Conservation (phyloP, 2,888 invertebrate species). For the Stramonita haemastoma region DNA sequence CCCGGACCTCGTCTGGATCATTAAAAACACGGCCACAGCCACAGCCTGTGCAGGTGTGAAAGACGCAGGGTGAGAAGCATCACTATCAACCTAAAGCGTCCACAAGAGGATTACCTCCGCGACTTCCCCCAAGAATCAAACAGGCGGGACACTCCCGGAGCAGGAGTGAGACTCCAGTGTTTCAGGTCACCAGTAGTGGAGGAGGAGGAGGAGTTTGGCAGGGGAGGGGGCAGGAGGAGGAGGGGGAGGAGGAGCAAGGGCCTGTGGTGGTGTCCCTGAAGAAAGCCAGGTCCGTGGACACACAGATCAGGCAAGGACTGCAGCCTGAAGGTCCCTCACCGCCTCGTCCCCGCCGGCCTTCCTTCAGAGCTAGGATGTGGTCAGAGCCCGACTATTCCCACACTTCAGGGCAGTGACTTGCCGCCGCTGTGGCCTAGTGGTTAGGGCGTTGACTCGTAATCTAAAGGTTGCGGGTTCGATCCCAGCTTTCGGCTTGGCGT, state of each 20-base stretch:
- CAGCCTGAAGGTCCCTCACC: neutral
- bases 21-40: neutral
- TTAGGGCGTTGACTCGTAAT: too few species aligned
- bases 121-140: neutral
- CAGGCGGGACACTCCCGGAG: neutral
- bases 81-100: neutral
- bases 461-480: too few species aligned
- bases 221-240: neutral
- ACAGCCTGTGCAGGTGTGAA: neutral
- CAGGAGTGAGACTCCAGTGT: conserved; percentile 18
- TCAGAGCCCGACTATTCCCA: neutral
- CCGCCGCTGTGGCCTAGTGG: too few species aligned
- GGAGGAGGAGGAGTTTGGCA: neutral
- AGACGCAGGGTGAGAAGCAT: neutral
- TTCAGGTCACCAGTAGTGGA: neutral
- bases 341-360: neutral
- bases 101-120: neutral
- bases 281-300: neutral
- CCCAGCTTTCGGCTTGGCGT: too few species aligned
- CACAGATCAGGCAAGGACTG: neutral
- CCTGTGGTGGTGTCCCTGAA: neutral
- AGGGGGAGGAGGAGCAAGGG: neutral
- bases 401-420: neutral
- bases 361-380: neutral
- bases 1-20: too few species aligned